phyloP scores from a whole-genome alignment of 1,140 invertebrate species.

The Pantala flavescens region DNA sequence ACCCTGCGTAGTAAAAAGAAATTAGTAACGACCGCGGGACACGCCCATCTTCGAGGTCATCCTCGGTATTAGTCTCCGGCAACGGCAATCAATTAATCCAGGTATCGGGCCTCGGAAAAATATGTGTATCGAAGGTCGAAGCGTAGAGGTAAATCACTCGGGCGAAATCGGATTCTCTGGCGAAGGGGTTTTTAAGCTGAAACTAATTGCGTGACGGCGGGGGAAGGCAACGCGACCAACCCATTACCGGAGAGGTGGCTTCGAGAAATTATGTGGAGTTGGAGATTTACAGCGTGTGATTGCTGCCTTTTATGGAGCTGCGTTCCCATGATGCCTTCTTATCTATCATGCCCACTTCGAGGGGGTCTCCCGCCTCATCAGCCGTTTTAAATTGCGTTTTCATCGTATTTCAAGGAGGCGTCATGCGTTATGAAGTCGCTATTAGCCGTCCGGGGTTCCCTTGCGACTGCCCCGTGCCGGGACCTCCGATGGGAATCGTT shows the following conservation, averaged over 20 bases:
- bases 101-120: background rate
- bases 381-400: constrained; percentile 6
- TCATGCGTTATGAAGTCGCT: no score
- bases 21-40: background rate
- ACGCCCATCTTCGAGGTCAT: background rate
- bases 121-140: background rate
- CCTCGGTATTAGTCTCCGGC: background rate
- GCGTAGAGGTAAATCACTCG: background rate
- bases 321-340: background rate
- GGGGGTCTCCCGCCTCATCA: background rate
- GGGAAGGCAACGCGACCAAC: background rate
- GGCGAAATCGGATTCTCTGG: background rate
- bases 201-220: background rate
- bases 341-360: background rate
- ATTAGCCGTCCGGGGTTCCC: no score
- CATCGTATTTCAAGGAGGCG: background rate
- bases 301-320: background rate
- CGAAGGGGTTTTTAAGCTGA: constrained; percentile 7
- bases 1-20: background rate
- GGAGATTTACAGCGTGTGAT: background rate
- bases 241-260: background rate
- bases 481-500: no score
- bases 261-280: background rate
- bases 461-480: no score
- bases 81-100: background rate